Base-by-base conservation (phyloP, 2,888 invertebrate genomes). In the Schrankia costaestrigalis region DNA sequence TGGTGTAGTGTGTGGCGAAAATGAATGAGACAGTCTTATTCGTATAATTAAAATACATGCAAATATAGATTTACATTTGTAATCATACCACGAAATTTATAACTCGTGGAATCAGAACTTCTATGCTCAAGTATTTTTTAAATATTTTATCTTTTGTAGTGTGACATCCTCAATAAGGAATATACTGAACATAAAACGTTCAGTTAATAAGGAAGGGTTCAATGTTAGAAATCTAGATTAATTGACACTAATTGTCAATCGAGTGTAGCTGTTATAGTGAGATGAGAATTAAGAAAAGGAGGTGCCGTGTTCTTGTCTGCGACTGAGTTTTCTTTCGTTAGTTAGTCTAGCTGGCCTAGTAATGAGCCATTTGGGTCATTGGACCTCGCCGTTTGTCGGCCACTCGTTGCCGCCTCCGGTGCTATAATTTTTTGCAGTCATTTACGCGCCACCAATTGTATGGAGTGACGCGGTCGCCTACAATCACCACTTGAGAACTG, bases 361-460 rank as follows among this genome's bases (percentile, higher is more conserved):
- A 72, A 73, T 75, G 71, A 71, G 67, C 74, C 78, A 87, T 84
- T 83, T 86, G 78, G 87, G 86, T 87, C 84, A 86, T 82, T 84
- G 81, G 83, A 84, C 84, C 80, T 85, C 81, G 69, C 80, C 74
- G 82, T 77, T 81, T 71, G 78, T 73, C 69, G 77, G 66, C 60
- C 70, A 63, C 64, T 63, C 63, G 47, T 61, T 69, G 51, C 64
- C 71, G 70, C 71, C 74, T 69, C 64, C 71, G 73, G 67, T 66
- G 69, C 65, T 56, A 75, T 76, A 68, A 74, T 74, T 81, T 83
- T 78, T 78, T 80, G 71, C 69, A 48, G 56, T 63, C 72, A 70
- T 70, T 69, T 73, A 69, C 69, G 64, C 70, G 67, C 64, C 69
- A 63, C 64, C 71, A 70, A 78, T 76, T 78, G 73, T 77, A 71